These are phyloP conservation scores for Bombycilla garrulus DNA, from an alignment of 2,113 vertebrate genomes.

Conservation along the genomic window DNA sequence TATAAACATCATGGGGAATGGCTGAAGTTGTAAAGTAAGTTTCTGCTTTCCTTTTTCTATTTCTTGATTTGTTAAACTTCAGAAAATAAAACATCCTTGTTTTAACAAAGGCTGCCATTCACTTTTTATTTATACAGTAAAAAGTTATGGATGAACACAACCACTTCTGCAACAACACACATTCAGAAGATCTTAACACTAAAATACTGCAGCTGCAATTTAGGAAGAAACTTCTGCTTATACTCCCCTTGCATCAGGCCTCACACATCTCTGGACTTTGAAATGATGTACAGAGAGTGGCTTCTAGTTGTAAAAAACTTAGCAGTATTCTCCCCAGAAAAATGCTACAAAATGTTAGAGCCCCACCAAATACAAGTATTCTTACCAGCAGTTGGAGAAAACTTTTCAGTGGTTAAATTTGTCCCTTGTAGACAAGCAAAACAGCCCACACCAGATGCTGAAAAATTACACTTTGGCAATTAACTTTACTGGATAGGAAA, in stretches of 20 bases:
- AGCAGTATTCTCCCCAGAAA: background rate
- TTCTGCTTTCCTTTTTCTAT: background rate
- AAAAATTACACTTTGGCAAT: constrained; percentile 17
- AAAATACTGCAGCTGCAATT: background rate
- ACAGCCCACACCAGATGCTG: background rate
- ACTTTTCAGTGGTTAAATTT: background rate
- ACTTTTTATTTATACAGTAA: background rate
- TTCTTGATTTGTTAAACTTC: background rate
- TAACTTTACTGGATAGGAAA: background rate
- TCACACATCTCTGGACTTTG: background rate
- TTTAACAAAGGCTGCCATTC: background rate
- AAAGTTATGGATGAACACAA: background rate
- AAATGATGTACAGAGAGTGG: background rate
- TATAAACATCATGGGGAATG: background rate
- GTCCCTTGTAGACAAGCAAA: background rate
- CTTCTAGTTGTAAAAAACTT: background rate
- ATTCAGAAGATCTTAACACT: background rate
- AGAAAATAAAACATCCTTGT: background rate
- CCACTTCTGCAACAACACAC: background rate
- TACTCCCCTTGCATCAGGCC: background rate
- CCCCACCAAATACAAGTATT: background rate
- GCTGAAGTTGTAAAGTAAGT: background rate
- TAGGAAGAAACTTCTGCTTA: background rate
- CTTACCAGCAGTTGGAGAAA: background rate
- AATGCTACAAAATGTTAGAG: background rate